A percentile compares a stretch with the other conserved stretches of the same genome.
Conservation (phyloP, 2,888 invertebrate species). For the Folsomia manolachei region DNA sequence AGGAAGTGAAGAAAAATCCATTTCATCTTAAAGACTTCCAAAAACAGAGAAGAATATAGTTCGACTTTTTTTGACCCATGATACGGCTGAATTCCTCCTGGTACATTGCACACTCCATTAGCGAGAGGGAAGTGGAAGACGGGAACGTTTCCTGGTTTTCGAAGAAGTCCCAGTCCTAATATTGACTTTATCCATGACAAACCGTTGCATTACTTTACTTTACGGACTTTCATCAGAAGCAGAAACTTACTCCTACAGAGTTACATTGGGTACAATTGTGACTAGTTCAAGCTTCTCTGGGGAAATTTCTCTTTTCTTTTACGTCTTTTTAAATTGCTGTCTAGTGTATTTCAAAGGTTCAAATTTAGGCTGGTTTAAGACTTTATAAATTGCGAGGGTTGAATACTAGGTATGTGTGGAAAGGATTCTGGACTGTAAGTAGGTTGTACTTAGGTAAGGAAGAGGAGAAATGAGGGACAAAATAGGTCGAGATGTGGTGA, state of each 20-base stretch:
- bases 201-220: not conserved
- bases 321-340: constrained; percentile 10
- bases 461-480: no score
- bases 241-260: not conserved
- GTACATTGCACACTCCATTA: constrained; percentile 16
- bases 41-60: not conserved
- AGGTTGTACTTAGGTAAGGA: no score
- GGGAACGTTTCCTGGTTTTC: not conserved
- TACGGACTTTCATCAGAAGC: not conserved
- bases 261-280: not conserved
- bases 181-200: constrained; percentile 19
- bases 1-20: constrained; percentile 5
- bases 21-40: not conserved
- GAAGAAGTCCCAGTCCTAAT: not conserved
- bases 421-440: no score
- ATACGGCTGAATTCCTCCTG: constrained; percentile 2
- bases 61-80: constrained; percentile 9
- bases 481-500: no score
- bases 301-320: constrained; percentile 19
- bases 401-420: not conserved
- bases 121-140: not conserved
- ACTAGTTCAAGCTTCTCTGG: constrained; percentile 10
- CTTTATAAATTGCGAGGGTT: constrained; percentile 10
- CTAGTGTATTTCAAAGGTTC: constrained; percentile 16
- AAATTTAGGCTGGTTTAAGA: constrained; percentile 10